phyloP scores from a whole-genome alignment of 2,113 vertebrate species.

The Pachycephala philippinensis region DNA sequence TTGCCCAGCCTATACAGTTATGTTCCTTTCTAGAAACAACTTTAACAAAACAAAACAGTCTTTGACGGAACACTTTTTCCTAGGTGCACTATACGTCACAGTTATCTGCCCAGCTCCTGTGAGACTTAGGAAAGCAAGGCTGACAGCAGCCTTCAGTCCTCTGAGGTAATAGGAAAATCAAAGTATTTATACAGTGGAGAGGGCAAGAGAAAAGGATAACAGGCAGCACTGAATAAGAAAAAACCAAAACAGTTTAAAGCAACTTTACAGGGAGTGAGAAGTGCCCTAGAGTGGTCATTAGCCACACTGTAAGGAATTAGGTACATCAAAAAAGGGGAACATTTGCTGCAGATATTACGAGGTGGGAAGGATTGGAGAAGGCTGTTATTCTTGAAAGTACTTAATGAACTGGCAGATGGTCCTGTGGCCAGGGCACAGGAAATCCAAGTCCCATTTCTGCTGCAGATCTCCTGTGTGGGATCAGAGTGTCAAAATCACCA shows the following conservation, averaged over 20 bases:
- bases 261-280: slow-evolving; percentile 2
- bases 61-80: background rate
- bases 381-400: background rate
- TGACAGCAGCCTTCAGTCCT: background rate
- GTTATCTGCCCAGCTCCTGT: background rate
- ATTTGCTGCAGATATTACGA: slow-evolving; percentile 32
- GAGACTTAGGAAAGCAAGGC: background rate
- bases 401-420: slow-evolving; percentile 15
- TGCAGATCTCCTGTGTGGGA: background rate
- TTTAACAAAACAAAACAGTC: background rate
- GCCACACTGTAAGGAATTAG: background rate
- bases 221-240: background rate
- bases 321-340: background rate
- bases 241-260: background rate
- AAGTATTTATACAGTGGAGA: background rate
- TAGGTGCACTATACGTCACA: background rate
- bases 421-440: background rate
- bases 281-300: slow-evolving; percentile 32
- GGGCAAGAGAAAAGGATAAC: background rate
- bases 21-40: background rate
- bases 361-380: background rate
- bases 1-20: background rate
- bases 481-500: background rate
- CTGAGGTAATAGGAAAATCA: background rate
- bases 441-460: background rate